Evolutionary conservation across 2,888 invertebrate species (phyloP), one percentile per base, ranked within the genome.

Genomic region (Clepsis dumicolana): DNA sequence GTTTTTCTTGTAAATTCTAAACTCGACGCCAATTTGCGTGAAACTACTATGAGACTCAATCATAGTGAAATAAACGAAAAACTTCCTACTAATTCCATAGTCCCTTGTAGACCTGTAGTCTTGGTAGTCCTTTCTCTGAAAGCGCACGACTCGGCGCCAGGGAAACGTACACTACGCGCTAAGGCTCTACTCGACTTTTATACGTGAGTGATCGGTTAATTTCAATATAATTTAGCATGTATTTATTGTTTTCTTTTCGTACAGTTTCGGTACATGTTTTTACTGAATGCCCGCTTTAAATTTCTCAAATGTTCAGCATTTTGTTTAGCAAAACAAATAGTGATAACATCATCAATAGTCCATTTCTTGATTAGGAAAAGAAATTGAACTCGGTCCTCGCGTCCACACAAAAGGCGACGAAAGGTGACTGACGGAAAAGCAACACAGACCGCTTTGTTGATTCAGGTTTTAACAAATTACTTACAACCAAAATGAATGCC

Each of bases 391-490:
- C 50, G 27, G 38, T 56, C 50, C 29, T 12, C 38, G 56, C 56
- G 27, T 48, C 50, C 21, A 50, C 38, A 67, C 67, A 67, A 67
- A 67, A 25, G 59, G 27, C 56, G 24, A 44, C 35, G 56, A 62
- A 57, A 56, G 29, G 21, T 24, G 67, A 21, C 35, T 50, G 62
- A 56, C 48, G 62, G 50, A 67, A 38, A 62, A 48, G 62, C 60
- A 62, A 66, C 66, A 44, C 56, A 44, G 32, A 38, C 62, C 29
- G 56, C 67, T 67, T 67, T 67, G 67, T 67, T 67, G 50, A 21
- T 57, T 67, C 29, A 63, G 48, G 62, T 67, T 67, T 67, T 63
- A 63, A 67, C 67, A 63, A 67, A 67, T 67, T 63, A 63, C 56
- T 67, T 62, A 62, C 38, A 21, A 24, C 56, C 21, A 27, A 67